Base-by-base conservation (phyloP, 2,888 invertebrate genomes). In the Seladonia tumulorum region DNA sequence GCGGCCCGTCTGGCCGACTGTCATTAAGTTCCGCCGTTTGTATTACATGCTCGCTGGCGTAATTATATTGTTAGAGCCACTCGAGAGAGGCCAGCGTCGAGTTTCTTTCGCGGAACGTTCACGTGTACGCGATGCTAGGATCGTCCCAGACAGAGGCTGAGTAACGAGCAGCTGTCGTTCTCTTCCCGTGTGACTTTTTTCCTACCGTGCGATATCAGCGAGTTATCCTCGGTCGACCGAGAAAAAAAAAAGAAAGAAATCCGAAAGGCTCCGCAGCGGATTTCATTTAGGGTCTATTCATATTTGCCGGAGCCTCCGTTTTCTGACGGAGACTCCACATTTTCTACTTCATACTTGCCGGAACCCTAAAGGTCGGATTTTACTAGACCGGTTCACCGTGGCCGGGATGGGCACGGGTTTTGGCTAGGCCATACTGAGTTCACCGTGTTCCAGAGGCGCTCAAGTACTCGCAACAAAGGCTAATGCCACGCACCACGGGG, bases 11-110 rank as follows among this genome's bases (percentile, higher is more conserved):
- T 76, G 70, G 66, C 22, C 80, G 81, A 47, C 72, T 83, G 79
- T 76, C 85, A 81, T 86, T 90, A 89, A 88, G 76, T 82, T 88
- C 82, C 72, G 81, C 82, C 90, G 82, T 82, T 87, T 79, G 77
- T 82, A 85, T 83, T 86, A 66, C 72, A 83, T 86, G 88, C 74
- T 79, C 85, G 72, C 73, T 71, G 81, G 77, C 68, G 87, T 89
- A 90, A 90, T 90, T 90, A 90, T 86, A 90, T 88, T 87, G 89
- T 88, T 82, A 88, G 87, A 79, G 66, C 79, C 76, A 81, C 85
- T 87, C 85, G 85, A 87, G 82, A 39, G 70, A 88, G 57, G 76
- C 72, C 81, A 81, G 82, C 73, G 81, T 85, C 68, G 75, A 25
- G 77, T 76, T 78, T 45, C 82, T 84, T 85, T 89, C 83, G 79